Conservation (phyloP, 53 echinoderm and acorn worm species). For the Henricia sp. region DNA sequence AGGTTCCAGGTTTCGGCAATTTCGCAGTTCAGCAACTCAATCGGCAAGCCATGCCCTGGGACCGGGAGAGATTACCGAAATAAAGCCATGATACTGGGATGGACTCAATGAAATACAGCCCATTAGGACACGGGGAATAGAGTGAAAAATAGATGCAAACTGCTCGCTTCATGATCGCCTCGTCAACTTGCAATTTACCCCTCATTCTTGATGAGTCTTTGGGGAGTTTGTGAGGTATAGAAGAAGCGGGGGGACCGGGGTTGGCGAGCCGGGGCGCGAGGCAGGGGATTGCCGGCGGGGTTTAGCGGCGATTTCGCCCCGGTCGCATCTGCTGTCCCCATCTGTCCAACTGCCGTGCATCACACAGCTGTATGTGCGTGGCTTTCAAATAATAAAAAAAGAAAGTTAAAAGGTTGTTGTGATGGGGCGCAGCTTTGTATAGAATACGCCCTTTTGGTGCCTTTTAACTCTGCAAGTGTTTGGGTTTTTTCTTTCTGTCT, state of each 20-base stretch:
- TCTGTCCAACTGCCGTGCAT: conserved; percentile 59
- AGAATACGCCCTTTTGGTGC: conserved; percentile 33
- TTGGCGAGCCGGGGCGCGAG: conserved; percentile 29
- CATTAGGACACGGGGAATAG: not conserved
- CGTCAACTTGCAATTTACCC: conserved; percentile 59
- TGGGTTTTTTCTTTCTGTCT: too few species aligned
- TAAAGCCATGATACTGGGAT: too few species aligned
- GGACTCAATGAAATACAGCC: not conserved
- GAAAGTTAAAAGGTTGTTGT: conserved; percentile 13
- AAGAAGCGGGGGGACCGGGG: conserved; percentile 4
- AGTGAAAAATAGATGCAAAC: conserved; percentile 11
- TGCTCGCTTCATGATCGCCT: conserved; percentile 49
- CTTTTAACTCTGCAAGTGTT: not conserved
- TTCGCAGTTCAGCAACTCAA: too few species aligned
- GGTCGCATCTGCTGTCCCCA: conserved; percentile 52
- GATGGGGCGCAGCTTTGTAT: conserved; percentile 32
- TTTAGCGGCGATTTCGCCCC: conserved; percentile 7
- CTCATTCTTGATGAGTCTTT: conserved; percentile 58
- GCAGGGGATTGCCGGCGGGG: conserved; percentile 53
- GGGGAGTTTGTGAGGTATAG: conserved; percentile 8
- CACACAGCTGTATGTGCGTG: conserved; percentile 39
- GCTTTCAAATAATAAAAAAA: conserved; percentile 22
- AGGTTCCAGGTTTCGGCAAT: too few species aligned
- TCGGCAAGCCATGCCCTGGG: too few species aligned
- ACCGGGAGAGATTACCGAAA: too few species aligned